Percentiles rank a stretch among this genome's conserved stretches.
Conservation (phyloP, 2,797 vertebrate genomes). For the Danio kyathit region DNA sequence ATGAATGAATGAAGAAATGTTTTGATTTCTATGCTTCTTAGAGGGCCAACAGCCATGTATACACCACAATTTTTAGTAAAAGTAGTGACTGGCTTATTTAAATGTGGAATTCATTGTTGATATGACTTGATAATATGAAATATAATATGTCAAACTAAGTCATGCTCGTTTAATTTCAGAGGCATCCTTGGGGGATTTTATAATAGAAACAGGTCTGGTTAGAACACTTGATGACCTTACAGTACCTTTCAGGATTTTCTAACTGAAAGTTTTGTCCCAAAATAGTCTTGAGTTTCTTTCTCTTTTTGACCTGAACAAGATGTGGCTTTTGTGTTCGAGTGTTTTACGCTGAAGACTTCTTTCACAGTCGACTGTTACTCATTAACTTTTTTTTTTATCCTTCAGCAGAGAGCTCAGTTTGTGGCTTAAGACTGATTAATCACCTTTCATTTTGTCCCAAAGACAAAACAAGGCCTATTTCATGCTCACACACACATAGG, state of each 20-base stretch:
- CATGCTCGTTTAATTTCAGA: no score
- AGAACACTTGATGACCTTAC: background rate
- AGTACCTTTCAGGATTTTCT: background rate
- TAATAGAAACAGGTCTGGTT: background rate
- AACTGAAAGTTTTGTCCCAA: background rate
- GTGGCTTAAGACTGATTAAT: conserved; percentile 13
- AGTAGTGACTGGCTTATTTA: no score
- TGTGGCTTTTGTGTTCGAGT: background rate
- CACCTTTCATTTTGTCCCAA: background rate
- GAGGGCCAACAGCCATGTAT: no score
- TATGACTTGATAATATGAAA: no score
- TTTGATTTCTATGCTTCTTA: no score
- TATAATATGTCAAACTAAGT: no score
- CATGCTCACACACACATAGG: conserved; percentile 16
- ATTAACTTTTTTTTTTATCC: conserved; percentile 27
- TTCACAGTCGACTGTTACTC: conserved; percentile 9
- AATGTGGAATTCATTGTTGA: no score
- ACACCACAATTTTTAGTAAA: no score
- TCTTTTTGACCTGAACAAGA: background rate
- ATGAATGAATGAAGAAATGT: no score
- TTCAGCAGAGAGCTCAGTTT: conserved; percentile 1
- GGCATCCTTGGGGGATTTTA: no score
- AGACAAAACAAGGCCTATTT: conserved; percentile 7
- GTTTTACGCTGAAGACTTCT: conserved; percentile 1
- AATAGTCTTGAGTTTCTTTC: background rate